Base-by-base conservation (phyloP, 2,113 vertebrate species). In the Elachura formosa region DNA sequence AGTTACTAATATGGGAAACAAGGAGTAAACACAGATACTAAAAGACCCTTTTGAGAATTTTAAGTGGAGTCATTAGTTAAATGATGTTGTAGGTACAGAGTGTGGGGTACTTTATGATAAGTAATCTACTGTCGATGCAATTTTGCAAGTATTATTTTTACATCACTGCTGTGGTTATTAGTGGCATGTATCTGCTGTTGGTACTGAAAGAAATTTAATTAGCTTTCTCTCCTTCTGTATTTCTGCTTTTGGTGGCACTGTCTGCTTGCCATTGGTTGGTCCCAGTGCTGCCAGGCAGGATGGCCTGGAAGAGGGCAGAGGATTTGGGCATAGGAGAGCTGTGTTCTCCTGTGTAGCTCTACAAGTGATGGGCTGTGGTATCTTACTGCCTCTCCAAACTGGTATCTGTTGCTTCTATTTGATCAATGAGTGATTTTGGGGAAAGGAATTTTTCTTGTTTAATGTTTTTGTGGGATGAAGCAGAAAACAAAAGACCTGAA, bases 141-240 rank as follows among this genome's bases (percentile, higher is more conserved):
- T 84, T 94, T 95, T 88, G 72, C 75, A 69, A 79, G 59, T 94
- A 73, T 49, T 94, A 73, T 76, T 95, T 95, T 97, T 89, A 79
- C 51, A 33, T 54, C 62, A 59, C 74, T 91, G 33, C 46, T 83
- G 63, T 10, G 3, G 34, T 87, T 94, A 83, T 87, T 82, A 91
- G 69, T 78, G 66, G 26, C 23, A 22, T 28, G 24, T 68, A 73
- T 79, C 66, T 89, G 33, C 15, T 82, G 34, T 33, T 85, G 93
- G 94, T 77, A 91, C 58, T 51, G 87, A 73, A 95, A 87, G 16
- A 78, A 76, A 59, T 20, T 58, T 34, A 43, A 63, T 89, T 45
- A 79, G n/a, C 29, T 73, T n/a, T 62, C 24, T 93, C 17, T 94
- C 49, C 21, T 49, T 49, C 45, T 1, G 0, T 83, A 31, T 91